These are phyloP conservation scores for Zaprionus davidi DNA, from an alignment of 1,140 invertebrate species.

Conservation along the genomic window DNA sequence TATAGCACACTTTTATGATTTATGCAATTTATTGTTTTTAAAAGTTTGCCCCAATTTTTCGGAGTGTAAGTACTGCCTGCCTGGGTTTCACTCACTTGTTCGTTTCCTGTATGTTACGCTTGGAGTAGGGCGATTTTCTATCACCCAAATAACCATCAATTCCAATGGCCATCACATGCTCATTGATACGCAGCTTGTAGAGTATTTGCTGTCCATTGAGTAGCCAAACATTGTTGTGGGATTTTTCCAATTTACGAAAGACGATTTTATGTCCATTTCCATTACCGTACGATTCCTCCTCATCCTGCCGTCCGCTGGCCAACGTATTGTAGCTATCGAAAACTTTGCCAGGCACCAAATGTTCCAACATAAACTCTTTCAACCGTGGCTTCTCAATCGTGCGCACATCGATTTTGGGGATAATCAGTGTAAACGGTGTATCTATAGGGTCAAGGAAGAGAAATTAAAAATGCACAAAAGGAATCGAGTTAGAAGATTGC, in stretches of 20 bases:
- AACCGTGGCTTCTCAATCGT: slow-evolving; percentile 85
- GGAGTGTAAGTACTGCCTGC: slow-evolving; percentile 23
- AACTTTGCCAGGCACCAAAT: slow-evolving; percentile 85
- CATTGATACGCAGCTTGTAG: slow-evolving; percentile 80
- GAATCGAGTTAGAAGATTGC: not conserved
- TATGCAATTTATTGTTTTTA: not conserved
- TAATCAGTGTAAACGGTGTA: slow-evolving; percentile 86
- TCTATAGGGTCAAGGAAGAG: slow-evolving; percentile 84
- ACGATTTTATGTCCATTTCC: slow-evolving; percentile 84
- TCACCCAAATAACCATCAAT: slow-evolving; percentile 84
- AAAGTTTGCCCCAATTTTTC: slow-evolving; percentile 16
- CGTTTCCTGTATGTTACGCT: slow-evolving; percentile 84
- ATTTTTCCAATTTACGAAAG: slow-evolving; percentile 84
- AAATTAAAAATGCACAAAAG: slow-evolving; percentile 4
- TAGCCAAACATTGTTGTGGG: slow-evolving; percentile 85
- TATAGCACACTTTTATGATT: not conserved
- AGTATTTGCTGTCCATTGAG: slow-evolving; percentile 83
- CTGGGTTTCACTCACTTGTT: slow-evolving; percentile 80
- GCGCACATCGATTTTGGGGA: slow-evolving; percentile 86
- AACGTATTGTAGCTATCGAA: slow-evolving; percentile 84
- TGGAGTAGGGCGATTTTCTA: slow-evolving; percentile 82
- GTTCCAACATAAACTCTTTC: slow-evolving; percentile 86
- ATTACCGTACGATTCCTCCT: slow-evolving; percentile 81
- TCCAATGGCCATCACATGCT: slow-evolving; percentile 79
- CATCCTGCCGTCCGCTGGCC: slow-evolving; percentile 77